Base-by-base conservation (phyloP, 2,797 vertebrate genomes). In the Sandelia bainsii region DNA sequence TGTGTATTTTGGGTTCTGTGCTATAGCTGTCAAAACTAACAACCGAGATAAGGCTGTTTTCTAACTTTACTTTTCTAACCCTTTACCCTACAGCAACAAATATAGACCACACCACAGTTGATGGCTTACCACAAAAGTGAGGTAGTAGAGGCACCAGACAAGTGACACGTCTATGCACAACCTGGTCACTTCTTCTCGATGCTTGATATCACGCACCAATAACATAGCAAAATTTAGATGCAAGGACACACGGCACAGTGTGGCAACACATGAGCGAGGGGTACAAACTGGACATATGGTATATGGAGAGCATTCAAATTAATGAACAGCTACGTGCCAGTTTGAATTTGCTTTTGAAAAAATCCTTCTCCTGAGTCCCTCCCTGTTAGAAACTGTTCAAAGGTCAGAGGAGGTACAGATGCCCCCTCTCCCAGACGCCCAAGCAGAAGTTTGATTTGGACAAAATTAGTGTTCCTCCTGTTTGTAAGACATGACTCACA, bases 361-460 rank as follows among this genome's bases (percentile, higher is more conserved):
- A 32, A 32, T 32, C 8, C 16, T 9, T 17, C 58, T 80, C 62
- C 50, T 72, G 52, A 85, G 76, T 82, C 86, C 87, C 87, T 88
- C 75, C 54, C 84, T 2, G 87, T 77, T 17, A 20, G 60, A 79
- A 65, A 52, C 53, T 48, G 42, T 50, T 80, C 49, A 62, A 49
- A 40, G 69, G 68, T 84, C 58, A 80, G 71, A 69, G 10, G 52
- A 49, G 49, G 42, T 42, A 57, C n/a, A 57, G 59, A 66, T 17
- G 0, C 48, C 56, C 27, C 70, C 79, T 53, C 77, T 51, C 75
- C 83, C 74, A 77, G 54, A 59, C 65, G 65, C 42, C 22, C 0
- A 39, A 80, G 37, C 46, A 51, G 12, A 61, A 82, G 58, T 14
- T 72, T 69, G 64, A 82, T 77, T 66, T 4, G 62, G 84, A 78